phyloP scores from a whole-genome alignment of 2,888 invertebrate genomes.

The Orgyia antiqua region DNA sequence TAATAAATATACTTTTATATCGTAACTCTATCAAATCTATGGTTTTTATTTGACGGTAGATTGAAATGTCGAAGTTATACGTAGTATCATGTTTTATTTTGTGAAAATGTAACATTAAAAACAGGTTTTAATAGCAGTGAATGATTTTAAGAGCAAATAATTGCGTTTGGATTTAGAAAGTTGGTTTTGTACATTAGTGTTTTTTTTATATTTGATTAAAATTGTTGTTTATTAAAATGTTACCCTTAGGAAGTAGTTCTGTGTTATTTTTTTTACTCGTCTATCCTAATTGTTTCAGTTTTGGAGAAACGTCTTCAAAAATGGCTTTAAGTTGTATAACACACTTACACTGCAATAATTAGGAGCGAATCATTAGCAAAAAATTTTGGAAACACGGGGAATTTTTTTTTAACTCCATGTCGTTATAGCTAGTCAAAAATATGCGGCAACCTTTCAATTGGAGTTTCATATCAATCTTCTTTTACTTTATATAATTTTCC shows the following conservation, averaged over 20 bases:
- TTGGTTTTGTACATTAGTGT: constrained; percentile 1
- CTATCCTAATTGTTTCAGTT: too few relatives aligned
- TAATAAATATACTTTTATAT: constrained; percentile 21
- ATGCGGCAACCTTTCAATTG: too few relatives aligned
- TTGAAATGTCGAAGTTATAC: constrained; percentile 9
- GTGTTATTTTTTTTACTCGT: too few relatives aligned
- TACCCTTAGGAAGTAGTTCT: background rate
- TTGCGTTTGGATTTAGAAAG: constrained; percentile 1
- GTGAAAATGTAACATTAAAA: constrained; percentile 12
- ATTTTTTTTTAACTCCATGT: too few relatives aligned
- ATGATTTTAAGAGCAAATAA: constrained; percentile 5
- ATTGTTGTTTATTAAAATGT: background rate
- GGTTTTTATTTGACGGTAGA: constrained; percentile 10
- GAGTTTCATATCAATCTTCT: too few relatives aligned
- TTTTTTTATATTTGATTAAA: constrained; percentile 1
- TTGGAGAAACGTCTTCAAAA: too few relatives aligned
- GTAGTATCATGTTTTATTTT: constrained; percentile 13
- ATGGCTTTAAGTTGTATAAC: too few relatives aligned
- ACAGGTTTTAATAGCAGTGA: constrained; percentile 2
- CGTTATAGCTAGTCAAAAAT: too few relatives aligned
- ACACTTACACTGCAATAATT: too few relatives aligned
- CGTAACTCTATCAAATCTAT: constrained; percentile 12
- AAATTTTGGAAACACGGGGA: too few relatives aligned
- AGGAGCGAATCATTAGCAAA: too few relatives aligned
- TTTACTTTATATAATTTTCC: too few relatives aligned